Base-by-base conservation (phyloP, 2,888 invertebrate species). In the Ichneumoninae sp. region DNA sequence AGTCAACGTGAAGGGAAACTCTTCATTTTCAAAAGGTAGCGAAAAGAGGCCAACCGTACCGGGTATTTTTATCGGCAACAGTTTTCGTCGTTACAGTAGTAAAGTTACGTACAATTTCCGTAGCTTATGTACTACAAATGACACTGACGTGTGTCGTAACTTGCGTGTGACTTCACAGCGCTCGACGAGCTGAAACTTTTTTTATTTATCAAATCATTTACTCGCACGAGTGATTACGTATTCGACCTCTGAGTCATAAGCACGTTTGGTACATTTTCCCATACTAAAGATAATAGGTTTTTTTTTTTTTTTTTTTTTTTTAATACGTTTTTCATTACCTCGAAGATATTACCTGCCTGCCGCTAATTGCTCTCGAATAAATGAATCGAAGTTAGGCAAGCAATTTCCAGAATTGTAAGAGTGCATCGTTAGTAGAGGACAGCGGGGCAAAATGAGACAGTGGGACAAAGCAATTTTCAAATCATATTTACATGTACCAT, bases 1-100 rank as follows among this genome's bases (percentile, higher is more conserved):
- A 66, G 66, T 66, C 66, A 40, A 66, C 66, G 66, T 3, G 40
- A 13, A 66, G 13, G 40, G 19, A 10, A 66, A 66, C 40, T 66
- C 19, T 19, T 66, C 22, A 66, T 66, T 66, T 66, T 40, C 13
- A 30, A 36, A 22, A 22, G 7, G 54, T 36, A 71, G 22, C 16
- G 36, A 71, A 19, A 57, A 71, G 13, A 54, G 7, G n/a, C 8
- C 22, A 71, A 40, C 1, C n/a, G 26, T 40, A 57, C 54, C 13
- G 30, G 13, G 33, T 10, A 16, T 22, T 33, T 71, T 36, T 54
- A 52, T 33, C 52, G 30, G 4, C n/a, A 7, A 19, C 52, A 54
- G 54, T 52, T 70, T 70, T 33, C 52, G 10, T 30, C 8, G 22
- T 26, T 16, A 69, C 33, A 5, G 33, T 52, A 36, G 26, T 1